A percentile compares a stretch with the other conserved stretches of the same genome.
Evolutionary conservation across 2,797 vertebrate species (phyloP).

Genomic region (Dermochelys coriacea): DNA sequence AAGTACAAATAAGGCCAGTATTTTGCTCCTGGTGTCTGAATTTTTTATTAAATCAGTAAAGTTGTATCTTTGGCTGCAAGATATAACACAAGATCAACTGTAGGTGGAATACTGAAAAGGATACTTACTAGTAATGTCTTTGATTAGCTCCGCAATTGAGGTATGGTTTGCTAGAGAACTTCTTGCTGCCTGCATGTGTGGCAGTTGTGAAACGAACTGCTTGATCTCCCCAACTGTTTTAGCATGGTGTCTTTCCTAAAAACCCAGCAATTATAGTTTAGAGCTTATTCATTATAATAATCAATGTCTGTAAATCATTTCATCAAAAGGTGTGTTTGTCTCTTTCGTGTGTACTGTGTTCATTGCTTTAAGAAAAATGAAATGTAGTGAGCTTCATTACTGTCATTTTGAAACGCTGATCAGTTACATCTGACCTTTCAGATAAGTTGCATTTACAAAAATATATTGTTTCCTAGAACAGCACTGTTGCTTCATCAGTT

Average conservation of each 20-base stretch:
- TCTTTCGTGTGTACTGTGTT: not conserved
- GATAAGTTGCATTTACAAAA: not conserved
- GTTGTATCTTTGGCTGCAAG: not conserved
- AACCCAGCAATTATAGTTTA: not conserved
- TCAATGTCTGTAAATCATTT: not conserved
- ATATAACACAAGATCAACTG: no score
- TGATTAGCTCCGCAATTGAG: conserved; percentile 96
- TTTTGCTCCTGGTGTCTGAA: not conserved
- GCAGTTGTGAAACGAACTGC: conserved; percentile 97
- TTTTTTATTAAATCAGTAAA: not conserved
- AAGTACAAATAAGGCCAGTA: not conserved
- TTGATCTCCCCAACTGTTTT: conserved; percentile 99
- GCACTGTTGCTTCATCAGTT: not conserved
- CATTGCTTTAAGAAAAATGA: not conserved
- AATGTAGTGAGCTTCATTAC: not conserved
- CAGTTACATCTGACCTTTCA: fast-evolving
- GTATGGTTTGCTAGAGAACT: conserved; percentile 98
- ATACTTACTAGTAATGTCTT: conserved; percentile 95
- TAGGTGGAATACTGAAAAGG: not conserved
- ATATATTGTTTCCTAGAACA: not conserved
- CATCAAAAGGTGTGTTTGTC: fast-evolving
- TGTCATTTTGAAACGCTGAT: not conserved
- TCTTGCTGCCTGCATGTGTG: conserved; percentile 97
- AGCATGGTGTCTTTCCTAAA: conserved; percentile 94
- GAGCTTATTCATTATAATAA: not conserved